Percentiles rank a stretch among this genome's conserved stretches.
Conservation (phyloP, 2,797 vertebrate species). For the Enteromius viviparus region DNA sequence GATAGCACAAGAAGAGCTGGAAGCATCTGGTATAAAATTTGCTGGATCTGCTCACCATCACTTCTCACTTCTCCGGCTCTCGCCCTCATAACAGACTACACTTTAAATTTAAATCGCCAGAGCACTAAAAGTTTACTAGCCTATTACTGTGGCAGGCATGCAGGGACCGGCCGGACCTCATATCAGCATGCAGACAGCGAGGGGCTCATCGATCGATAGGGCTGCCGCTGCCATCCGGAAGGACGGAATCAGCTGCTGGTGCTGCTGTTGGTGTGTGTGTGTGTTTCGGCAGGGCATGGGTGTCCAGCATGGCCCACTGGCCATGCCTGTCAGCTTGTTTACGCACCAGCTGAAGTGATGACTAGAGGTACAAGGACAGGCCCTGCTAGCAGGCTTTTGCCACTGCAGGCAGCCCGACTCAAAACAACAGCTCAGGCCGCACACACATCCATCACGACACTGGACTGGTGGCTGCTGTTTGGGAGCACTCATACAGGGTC, state of each 20-base stretch:
- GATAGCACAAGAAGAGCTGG: conserved; percentile 14
- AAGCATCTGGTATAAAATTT: conserved; percentile 34
- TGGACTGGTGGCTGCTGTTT: conserved; percentile 39
- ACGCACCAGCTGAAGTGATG: conserved; percentile 55
- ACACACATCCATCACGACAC: conserved; percentile 52
- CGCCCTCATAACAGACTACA: neutral
- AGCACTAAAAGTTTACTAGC: conserved; percentile 51
- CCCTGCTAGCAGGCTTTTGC: conserved; percentile 47
- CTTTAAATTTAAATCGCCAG: conserved; percentile 44
- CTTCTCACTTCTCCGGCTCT: neutral
- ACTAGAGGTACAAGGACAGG: conserved; percentile 59
- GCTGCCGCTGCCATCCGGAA: conserved; percentile 42
- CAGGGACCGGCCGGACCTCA: conserved; percentile 7
- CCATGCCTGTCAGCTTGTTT: conserved; percentile 58
- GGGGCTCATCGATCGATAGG: conserved; percentile 45
- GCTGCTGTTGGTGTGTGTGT: conserved; percentile 28
- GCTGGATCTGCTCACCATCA: neutral
- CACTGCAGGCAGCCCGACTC: conserved; percentile 47
- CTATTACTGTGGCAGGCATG: conserved; percentile 22
- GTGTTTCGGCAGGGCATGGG: conserved; percentile 47
- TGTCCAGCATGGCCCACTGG: conserved; percentile 46
- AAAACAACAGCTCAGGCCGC: conserved; percentile 34
- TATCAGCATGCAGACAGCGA: conserved; percentile 58
- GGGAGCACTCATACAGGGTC: conserved; percentile 43
- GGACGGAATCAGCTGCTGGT: conserved; percentile 34